Evolutionary conservation across 2,797 vertebrate genomes (phyloP).

Genomic region (Lacerta viridis): DNA sequence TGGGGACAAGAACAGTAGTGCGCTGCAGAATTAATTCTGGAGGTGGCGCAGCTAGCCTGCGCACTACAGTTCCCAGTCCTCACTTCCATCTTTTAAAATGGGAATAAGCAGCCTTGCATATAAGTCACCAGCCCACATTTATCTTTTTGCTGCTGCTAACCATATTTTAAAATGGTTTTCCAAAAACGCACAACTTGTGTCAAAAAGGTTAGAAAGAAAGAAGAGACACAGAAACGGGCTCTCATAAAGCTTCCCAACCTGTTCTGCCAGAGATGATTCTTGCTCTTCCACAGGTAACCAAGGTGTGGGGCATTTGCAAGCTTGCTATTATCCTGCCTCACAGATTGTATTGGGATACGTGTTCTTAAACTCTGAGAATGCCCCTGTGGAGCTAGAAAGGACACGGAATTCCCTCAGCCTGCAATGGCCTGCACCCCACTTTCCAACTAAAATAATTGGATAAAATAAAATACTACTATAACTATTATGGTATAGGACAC

Average conservation of each 20-base stretch:
- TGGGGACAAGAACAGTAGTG: background rate
- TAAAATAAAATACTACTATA: too few species aligned
- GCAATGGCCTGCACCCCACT: background rate
- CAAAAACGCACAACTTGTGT: too few species aligned
- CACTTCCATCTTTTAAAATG: background rate
- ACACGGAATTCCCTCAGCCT: too few species aligned
- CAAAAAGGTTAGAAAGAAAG: background rate
- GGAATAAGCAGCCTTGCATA: background rate
- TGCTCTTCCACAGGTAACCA: background rate
- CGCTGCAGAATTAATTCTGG: background rate
- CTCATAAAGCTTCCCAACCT: background rate
- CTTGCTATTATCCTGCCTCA: background rate
- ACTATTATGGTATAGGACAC: too few species aligned
- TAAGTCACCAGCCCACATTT: background rate
- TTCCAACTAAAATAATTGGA: conserved; percentile 15
- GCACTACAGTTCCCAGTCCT: background rate
- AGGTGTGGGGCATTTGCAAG: background rate
- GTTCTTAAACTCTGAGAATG: background rate
- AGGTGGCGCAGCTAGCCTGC: too few species aligned
- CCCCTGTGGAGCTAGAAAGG: background rate
- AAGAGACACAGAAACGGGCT: background rate
- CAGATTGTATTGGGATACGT: background rate
- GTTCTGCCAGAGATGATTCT: background rate
- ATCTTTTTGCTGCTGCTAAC: background rate
- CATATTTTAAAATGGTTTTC: background rate